Percentiles rank a stretch among this genome's conserved stretches.
Evolutionary conservation across 2,888 invertebrate genomes (phyloP).

Genomic region (Nemoura dubitans): DNA sequence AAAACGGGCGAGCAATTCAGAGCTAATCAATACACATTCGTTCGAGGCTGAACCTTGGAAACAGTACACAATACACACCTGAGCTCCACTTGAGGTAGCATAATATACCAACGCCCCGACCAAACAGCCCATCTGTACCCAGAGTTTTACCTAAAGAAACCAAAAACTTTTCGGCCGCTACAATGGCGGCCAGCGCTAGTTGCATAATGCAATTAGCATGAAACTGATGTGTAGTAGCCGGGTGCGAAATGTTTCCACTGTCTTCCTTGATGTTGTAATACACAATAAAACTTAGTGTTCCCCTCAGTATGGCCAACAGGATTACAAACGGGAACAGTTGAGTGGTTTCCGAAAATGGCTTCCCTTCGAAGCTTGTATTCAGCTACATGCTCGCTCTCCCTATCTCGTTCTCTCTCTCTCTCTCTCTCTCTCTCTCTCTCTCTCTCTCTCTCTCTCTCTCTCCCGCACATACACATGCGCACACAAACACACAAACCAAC

Average conservation of each 20-base stretch:
- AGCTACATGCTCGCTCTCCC: slow-evolving; percentile 33
- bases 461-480: neutral
- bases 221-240: neutral
- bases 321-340: slow-evolving; percentile 43
- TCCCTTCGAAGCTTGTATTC: slow-evolving; percentile 23
- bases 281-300: slow-evolving; percentile 31
- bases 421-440: slow-evolving; percentile 23
- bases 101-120: no score
- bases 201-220: slow-evolving; percentile 4
- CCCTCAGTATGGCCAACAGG: slow-evolving; percentile 14
- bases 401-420: slow-evolving; percentile 19
- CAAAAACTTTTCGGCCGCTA: neutral
- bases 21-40: neutral
- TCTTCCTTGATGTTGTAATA: slow-evolving; percentile 9
- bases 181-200: neutral
- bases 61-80: no score
- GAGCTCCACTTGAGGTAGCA: no score
- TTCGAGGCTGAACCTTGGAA: neutral
- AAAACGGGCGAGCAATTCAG: neutral
- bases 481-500: neutral
- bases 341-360: slow-evolving; percentile 44
- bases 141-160: neutral
- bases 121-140: no score
- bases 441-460: neutral
- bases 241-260: neutral